These are phyloP conservation scores for Bostrychus sinensis DNA, from an alignment of 2,113 vertebrate species.

Conservation along the genomic window DNA sequence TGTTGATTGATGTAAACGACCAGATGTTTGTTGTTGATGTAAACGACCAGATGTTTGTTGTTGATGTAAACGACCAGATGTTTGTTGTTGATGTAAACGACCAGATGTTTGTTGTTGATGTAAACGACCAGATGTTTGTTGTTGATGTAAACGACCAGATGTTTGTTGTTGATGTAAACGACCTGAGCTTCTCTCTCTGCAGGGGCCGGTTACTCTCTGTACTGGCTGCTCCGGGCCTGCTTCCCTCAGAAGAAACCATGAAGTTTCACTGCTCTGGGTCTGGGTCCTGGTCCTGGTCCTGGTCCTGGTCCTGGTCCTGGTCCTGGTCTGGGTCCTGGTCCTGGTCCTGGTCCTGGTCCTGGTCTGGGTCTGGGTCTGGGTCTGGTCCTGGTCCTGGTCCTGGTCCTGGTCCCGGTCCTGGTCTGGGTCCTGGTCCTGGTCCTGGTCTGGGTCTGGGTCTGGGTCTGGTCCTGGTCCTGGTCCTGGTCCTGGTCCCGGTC, in stretches of 20 bases:
- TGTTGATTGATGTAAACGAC: too few species aligned
- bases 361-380: not conserved
- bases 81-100: too few species aligned
- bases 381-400: not conserved
- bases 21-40: too few species aligned
- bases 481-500: not conserved
- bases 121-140: too few species aligned
- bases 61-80: too few species aligned
- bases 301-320: not conserved
- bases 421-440: not conserved
- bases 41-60: too few species aligned
- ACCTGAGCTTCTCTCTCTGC: not conserved
- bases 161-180: too few species aligned
- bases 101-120: too few species aligned
- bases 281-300: not conserved
- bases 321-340: not conserved
- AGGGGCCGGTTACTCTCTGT: conserved; percentile 74
- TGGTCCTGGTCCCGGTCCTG: not conserved
- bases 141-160: too few species aligned
- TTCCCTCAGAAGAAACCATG: conserved; percentile 66
- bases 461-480: not conserved
- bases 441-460: not conserved
- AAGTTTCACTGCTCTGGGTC: not conserved
- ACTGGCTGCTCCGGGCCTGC: conserved; percentile 71
- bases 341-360: not conserved